Percentiles rank a stretch among this genome's conserved stretches.
Evolutionary conservation across 1,140 invertebrate genomes (phyloP).

Genomic region (Magallana angulata): DNA sequence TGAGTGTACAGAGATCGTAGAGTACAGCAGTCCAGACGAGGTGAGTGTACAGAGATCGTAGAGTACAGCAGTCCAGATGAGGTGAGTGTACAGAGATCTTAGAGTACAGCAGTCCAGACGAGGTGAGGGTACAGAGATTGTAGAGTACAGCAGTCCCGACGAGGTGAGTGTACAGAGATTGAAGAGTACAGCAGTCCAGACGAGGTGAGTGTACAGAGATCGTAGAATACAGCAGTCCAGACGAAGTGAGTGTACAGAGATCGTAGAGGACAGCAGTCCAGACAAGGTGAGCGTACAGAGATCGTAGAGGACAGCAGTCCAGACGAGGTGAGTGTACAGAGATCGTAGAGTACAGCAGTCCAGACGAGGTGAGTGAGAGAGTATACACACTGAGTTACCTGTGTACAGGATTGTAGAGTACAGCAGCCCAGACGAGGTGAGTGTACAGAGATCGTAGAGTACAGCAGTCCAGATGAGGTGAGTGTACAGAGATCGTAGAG

Average conservation of each 20-base stretch:
- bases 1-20: not conserved
- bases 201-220: constrained; percentile 97
- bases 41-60: constrained; percentile 93
- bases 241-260: constrained; percentile 97
- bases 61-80: constrained; percentile 94
- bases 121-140: not conserved
- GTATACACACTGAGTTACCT: no score
- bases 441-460: not conserved
- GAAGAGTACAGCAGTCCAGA: constrained; percentile 93
- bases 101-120: constrained; percentile 87
- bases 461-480: not conserved
- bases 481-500: not conserved
- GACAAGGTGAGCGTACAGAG: constrained; percentile 97
- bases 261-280: constrained; percentile 92
- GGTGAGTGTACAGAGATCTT: constrained; percentile 97
- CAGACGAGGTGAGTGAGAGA: constrained; percentile 90
- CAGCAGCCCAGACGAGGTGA: not conserved
- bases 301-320: constrained; percentile 93
- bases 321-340: constrained; percentile 97
- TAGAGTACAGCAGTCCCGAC: constrained; percentile 83
- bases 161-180: constrained; percentile 95
- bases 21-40: constrained; percentile 87
- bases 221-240: constrained; percentile 91
- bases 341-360: constrained; percentile 93
- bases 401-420: not conserved